Conservation (phyloP, 2,797 vertebrate species). For the Myotis daubentonii region DNA sequence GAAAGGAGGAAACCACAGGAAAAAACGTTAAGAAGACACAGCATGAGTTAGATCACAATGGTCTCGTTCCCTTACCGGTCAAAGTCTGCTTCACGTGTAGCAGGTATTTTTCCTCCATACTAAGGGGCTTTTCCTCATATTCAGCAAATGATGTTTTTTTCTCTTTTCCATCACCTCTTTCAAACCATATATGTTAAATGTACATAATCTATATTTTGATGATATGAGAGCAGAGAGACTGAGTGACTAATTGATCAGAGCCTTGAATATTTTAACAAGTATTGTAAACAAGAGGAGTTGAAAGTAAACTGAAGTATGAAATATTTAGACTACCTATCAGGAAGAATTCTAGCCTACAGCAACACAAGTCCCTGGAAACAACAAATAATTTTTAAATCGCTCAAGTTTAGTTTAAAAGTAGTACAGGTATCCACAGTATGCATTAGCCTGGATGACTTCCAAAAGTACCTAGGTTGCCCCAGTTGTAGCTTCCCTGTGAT, state of each 20-base stretch:
- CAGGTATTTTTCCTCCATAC: conserved; percentile 87
- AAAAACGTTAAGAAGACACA: conserved; percentile 96
- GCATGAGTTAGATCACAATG: conserved; percentile 96
- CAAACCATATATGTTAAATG: not conserved
- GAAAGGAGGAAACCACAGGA: conserved; percentile 95
- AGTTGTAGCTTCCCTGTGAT: not conserved
- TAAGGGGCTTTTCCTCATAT: conserved; percentile 5
- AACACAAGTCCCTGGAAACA: conserved; percentile 8
- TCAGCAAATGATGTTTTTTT: conserved; percentile 10
- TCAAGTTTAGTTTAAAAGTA: conserved; percentile 40
- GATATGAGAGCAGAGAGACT: not conserved
- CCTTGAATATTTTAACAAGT: conserved; percentile 1
- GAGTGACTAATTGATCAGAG: not conserved
- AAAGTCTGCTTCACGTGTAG: conserved; percentile 98
- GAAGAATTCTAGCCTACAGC: not conserved
- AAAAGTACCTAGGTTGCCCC: conserved; percentile 9
- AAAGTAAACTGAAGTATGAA: conserved; percentile 1
- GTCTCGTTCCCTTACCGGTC: conserved; percentile 95
- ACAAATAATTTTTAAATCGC: not conserved
- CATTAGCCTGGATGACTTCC: not conserved
- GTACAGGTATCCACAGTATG: not conserved
- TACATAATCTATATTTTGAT: not conserved
- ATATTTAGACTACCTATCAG: not conserved
- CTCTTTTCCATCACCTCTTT: not conserved
- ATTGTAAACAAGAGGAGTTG: not conserved